Evolutionary conservation across 2,797 vertebrate genomes (phyloP).

Genomic region (Megaceryle alcyon): DNA sequence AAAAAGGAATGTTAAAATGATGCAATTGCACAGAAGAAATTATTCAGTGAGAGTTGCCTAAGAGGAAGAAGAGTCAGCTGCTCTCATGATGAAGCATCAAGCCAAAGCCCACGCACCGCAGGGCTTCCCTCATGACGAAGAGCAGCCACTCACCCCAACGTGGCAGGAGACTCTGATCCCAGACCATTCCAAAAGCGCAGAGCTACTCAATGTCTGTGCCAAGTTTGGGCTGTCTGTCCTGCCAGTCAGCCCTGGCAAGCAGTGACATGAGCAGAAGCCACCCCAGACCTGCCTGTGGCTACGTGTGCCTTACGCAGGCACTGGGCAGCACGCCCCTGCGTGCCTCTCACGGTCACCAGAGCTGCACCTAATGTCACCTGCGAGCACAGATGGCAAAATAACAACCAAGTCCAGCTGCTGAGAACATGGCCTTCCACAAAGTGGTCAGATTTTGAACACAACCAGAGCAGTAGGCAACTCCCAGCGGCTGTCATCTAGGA

Average conservation of each 20-base stretch:
- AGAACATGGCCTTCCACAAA: no score
- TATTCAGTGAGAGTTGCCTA: not conserved
- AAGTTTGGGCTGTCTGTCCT: fast-evolving
- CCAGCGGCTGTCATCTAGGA: not conserved
- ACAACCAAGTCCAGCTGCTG: not conserved
- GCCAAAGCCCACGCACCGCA: not conserved
- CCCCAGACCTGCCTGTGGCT: no score
- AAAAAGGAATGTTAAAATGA: not conserved
- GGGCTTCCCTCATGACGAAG: fast-evolving
- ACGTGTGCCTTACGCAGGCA: not conserved
- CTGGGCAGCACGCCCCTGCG: not conserved
- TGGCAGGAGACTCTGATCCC: not conserved
- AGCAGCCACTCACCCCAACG: no score
- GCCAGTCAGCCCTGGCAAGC: not conserved
- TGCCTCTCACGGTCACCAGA: not conserved
- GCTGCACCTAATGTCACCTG: not conserved
- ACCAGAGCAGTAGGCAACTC: not conserved
- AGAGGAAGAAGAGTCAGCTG: not conserved
- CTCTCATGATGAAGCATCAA: not conserved
- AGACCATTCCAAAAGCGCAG: not conserved
- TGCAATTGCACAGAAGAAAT: not conserved
- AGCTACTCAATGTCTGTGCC: fast-evolving
- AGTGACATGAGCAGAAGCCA: not conserved
- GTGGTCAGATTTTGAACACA: not conserved
- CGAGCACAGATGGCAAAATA: not conserved